phyloP scores from a whole-genome alignment of 2,113 vertebrate species.

The Mugil cephalus region DNA sequence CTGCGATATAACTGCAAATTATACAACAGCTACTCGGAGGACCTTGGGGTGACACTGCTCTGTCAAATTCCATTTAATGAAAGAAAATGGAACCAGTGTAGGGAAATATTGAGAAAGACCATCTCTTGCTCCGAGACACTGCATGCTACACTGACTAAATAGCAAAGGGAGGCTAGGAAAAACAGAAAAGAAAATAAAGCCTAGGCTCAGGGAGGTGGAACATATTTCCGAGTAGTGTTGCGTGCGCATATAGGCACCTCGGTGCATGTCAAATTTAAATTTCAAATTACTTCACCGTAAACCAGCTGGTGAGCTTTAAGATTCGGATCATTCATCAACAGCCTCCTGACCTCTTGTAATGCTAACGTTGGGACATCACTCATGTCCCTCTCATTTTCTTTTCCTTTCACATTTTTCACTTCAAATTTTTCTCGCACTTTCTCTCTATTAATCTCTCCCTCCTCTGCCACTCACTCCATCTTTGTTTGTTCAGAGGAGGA shows the following conservation, averaged over 20 bases:
- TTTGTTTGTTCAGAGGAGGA: constrained; percentile 76
- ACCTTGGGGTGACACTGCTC: background rate
- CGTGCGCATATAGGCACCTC: background rate
- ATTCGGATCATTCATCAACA: constrained; percentile 19
- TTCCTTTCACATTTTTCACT: constrained; percentile 55
- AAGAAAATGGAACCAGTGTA: constrained; percentile 12
- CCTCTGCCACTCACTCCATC: constrained; percentile 52
- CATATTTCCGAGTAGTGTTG: constrained; percentile 15
- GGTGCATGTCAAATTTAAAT: constrained; percentile 33
- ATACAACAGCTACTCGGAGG: background rate
- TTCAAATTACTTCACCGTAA: constrained; percentile 34
- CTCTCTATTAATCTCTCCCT: constrained; percentile 60
- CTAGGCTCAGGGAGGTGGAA: constrained; percentile 21
- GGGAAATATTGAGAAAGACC: background rate
- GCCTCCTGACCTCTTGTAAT: constrained; percentile 21
- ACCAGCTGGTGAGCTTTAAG: constrained; percentile 2
- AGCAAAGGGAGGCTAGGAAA: constrained; percentile 22
- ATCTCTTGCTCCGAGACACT: constrained; percentile 26
- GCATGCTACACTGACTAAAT: constrained; percentile 44
- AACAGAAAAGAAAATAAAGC: constrained; percentile 6
- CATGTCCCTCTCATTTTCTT: constrained; percentile 25
- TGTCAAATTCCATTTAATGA: background rate
- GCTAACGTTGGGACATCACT: constrained; percentile 25
- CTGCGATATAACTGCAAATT: background rate
- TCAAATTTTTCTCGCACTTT: constrained; percentile 48